Evolutionary conservation across 2,888 invertebrate species (phyloP), one percentile per base, ranked within the genome.

Genomic region (Tiliacea aurago): DNA sequence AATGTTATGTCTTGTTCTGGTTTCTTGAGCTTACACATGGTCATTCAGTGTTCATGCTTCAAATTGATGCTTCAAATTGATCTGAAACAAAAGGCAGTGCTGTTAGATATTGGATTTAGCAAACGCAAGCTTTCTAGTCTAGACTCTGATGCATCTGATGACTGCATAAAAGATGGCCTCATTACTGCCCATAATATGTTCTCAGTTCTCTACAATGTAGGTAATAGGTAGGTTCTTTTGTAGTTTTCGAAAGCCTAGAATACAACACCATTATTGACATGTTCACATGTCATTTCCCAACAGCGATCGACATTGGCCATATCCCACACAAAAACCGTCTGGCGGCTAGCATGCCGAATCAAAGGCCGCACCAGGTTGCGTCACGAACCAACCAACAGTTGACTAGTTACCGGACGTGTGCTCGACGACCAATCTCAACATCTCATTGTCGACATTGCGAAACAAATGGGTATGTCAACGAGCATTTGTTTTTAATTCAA

Each of bases 381-480:
- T 90, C 91, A 93, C 47, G n/a, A 51, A 37, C 81, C 49, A 67
- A 43, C 69, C 6, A 62, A 64, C 83, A 72, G 79, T 64, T 82
- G 72, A 56, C 66, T 66, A 80, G 63, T 53, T 53, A 88, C 93
- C 93, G 94, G 93, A 93, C 91, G 91, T 90, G 69, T 81, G 79
- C 82, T 86, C 89, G 89, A 86, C 90, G 75, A 82, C 85, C 88
- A 88, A 91, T 92, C 91, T 88, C 87, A 80, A 88, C 89, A 91
- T 91, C 92, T 86, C 92, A 91, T 92, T 94, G 93, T 92, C 86
- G 80, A 77, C 76, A 86, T 87, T 91, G 87, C 91, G 89, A 93
- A 91, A 88, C 87, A 85, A 85, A 86, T 87, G 85, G 77, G 77
- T 87, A 84, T 87, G 87, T 87, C 89, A 87, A 85, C 87, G 78